Conservation (phyloP, 2,113 vertebrate species). For the Tiliqua scincoides region DNA sequence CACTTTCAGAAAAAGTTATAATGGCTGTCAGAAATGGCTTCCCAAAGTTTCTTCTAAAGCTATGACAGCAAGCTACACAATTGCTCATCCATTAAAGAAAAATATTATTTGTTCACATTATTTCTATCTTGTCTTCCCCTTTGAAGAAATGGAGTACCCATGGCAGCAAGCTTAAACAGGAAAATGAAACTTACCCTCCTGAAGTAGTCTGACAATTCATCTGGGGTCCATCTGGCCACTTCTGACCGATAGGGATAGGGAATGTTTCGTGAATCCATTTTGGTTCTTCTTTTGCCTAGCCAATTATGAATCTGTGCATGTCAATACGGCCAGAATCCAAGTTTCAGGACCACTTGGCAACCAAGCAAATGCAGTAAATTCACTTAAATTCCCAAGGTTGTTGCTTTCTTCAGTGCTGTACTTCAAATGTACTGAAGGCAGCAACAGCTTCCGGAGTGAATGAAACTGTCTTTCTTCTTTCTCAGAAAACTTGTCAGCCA, state of each 20-base stretch:
- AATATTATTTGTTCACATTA: background rate
- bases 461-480: conserved; percentile 74
- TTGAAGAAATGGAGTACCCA: too few relatives aligned
- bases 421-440: conserved; percentile 50
- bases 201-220: conserved; percentile 85
- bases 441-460: conserved; percentile 69
- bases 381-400: background rate
- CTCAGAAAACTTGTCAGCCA: conserved; percentile 78
- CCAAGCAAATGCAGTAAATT: background rate
- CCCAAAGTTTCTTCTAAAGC: background rate
- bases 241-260: conserved; percentile 84
- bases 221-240: conserved; percentile 83
- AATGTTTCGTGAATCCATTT: conserved; percentile 82
- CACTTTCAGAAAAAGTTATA: background rate
- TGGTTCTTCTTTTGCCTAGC: background rate
- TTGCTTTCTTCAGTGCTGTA: background rate
- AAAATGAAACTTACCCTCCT: conserved; percentile 71
- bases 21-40: background rate
- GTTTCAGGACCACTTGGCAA: background rate
- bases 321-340: rapidly evolving
- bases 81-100: background rate
- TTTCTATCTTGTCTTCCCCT: too few relatives aligned
- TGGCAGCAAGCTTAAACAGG: background rate
- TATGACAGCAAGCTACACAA: background rate
- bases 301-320: conserved; percentile 13